Base-by-base conservation (phyloP, 1,140 invertebrate genomes). In the Drosophila pallidifrons region DNA sequence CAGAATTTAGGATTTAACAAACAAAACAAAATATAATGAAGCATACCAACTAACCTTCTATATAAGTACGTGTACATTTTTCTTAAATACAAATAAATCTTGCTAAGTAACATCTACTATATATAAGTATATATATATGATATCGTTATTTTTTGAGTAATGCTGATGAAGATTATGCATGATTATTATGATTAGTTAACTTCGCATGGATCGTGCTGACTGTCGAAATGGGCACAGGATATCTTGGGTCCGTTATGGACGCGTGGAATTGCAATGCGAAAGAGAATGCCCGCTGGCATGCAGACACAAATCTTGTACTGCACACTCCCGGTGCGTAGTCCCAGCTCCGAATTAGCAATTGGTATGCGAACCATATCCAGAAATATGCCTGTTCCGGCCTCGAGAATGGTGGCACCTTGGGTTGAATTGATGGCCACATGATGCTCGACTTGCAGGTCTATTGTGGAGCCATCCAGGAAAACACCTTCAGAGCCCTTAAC, bases 301-400 rank as follows among this genome's bases (percentile, higher is more conserved):
- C 97, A 98, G 1, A 98, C 95, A 72, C 97, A 98, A 2, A 98
- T 93, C 93, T 98, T 98, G 85, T 95, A 98, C 85, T 97, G 96
- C 0, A 93, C 81, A 77, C 92, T 88, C 65, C 92, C 94, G 15
- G 91, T 92, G 20, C 93, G 92, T 10, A 92, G 86, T 60, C 91
- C 82, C 51, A 93, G 93, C 60, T 93, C 93, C 1, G 93, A 91
- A 0, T 94, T 93, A 5, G 93, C 95, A 32, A 96, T 94, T 0
- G 96, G 96, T 49, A 98, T 94, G 66, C 95, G 95, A 73, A 95
- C 94, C 0, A 96, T 94, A 85, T 97, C 95, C 0, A 98, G 93
- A 43, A 93, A 95, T 1, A 97, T 94, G 0, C 96, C 96, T 20
- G 96, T 94, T 49, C 95, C 95, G 0, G 95, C 95, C 61, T 95